Base-by-base conservation (phyloP, 2,797 vertebrate species). In the Dromococcyx pavoninus region DNA sequence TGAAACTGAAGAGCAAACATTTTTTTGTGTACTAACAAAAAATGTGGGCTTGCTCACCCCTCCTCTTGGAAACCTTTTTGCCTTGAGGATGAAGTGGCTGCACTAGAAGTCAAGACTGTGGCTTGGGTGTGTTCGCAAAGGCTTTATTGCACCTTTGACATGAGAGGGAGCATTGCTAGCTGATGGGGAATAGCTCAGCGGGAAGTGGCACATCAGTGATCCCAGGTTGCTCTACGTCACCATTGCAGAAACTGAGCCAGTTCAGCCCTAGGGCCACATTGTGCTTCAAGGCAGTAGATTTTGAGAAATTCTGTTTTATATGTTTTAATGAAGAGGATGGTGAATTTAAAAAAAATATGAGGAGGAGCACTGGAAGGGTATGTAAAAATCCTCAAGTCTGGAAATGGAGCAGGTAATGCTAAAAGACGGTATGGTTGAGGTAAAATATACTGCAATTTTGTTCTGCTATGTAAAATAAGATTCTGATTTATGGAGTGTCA, bases 401-500 rank as follows among this genome's bases (percentile, higher is more conserved):
- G 67, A 94, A 95, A 81, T 64, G 61, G 82, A 83, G 67, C 95
- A 97, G 96, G 93, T 96, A 97, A 94, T 58, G 71, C 37, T 95
- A 90, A 79, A 88, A 96, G 88, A 73, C 88, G 93, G 82, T 91
- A 92, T 1, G 13, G 86, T 24, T 90, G 88, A 94, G 88, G 95
- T 96, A 94, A 96, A 95, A 95, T 92, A 94, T 95, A 96, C 86
- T 86, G 94, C 91, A 96, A 25, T 95, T 92, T 88, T 96, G 60
- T 93, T 97, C 97, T 97, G 97, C 96, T 95, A 97, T 97, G 97
- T 97, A 98, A 98, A 98, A 97, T 96, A 97, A 98, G 97, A 88
- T 97, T 98, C 97, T 98, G 98, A 98, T 98, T 98, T 98, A 98
- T 98, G 97, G 97, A 97, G 97, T 97, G 97, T 97, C 97, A 98